Evolutionary conservation across 1,140 invertebrate species (phyloP), one percentile per base, ranked within the genome.

Genomic region (Drosophila kikkawai): DNA sequence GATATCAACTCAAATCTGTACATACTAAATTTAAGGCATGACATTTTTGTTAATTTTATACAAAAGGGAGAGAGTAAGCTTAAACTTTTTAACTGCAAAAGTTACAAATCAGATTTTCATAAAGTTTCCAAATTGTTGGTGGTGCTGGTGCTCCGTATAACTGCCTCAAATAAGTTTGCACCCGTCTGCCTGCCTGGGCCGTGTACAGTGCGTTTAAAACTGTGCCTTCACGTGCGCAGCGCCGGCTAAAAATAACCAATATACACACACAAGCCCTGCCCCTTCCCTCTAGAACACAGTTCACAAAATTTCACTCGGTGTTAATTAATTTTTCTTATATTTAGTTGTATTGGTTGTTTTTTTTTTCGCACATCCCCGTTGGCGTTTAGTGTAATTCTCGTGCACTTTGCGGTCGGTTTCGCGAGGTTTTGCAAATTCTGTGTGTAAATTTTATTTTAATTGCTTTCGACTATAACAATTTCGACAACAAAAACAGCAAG

Each of bases 401-500:
- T 41, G 57, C 80, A 82, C 59, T 68, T 75, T 67, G 58, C 57
- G 58, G 71, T 82, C 51, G 61, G 32, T 66, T 79, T 76, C 63
- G 66, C 65, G 61, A 61, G 37, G 53, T 63, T 71, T 57, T 73
- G 65, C 66, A 56, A 86, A 79, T 79, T 68, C 51, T 67, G 55
- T 74, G 53, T 80, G 83, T 88, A 83, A 88, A 88, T 88, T 73
- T 73, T 59, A 80, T 80, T 87, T 83, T 84, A 88, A 87, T 87
- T 87, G 83, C 80, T 82, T 78, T 80, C 65, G 58, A 69, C 71
- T 50, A 88, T 56, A 74, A 74, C 42, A 69, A 61, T 69, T 81
- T 61, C 56, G 56, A 63, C 61, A 59, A 57, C 29, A 75, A 56
- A 56, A 39, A n/a, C 60, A 57, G 22, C 51, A 57, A 4, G 8